Base-by-base conservation (phyloP, 37 sponge, comb jelly and placozoan species). In the Agelas oroides region DNA sequence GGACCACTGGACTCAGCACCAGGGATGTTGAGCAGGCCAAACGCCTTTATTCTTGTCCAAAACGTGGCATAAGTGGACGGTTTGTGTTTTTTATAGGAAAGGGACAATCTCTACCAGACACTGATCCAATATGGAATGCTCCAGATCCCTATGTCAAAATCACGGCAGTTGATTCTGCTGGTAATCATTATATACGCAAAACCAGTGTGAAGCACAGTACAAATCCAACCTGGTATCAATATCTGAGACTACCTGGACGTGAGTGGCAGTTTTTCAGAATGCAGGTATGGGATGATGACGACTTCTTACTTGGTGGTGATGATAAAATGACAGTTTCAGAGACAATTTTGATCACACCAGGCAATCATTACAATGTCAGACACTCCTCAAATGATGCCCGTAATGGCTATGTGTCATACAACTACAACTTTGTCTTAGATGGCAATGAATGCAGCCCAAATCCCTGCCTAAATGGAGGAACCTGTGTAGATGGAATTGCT, bases 141-240 rank as follows among this genome's bases (percentile, higher is more conserved):
- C 75, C 75, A 17, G 75, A 73, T 73, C 75, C 75, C 31, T 73
- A 73, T 40, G 75, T 73, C 25, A 34, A 25, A 73, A 73, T 73
- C 75, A 73, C 75, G 17, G 75, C 75, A 40, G 75, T 73, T 12
- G 53, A 24, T 27, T 40, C 55, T 12, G 2, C 53, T 40, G 75
- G 35, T 27, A 46, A 20, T 2, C 46, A 46, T 8, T 8, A 46
- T 3, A 8, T 46, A 8, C 24, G 64, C 3, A 24, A 3, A 2
- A 35, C 71, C 27, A 31, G 31, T 70, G 37, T 34, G 23, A 70
- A 70, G 15, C 32, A n/a, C 37, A 70, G 33, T 15, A 32, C 28
- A 36, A 35, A 5, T 28, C 71, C 71, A 35, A 35, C 13, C 23
- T 70, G 71, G 71, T 19, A 70, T 34, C 33, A 70, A 15, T 6